These are phyloP conservation scores for Meliscaeva auricollis DNA, from an alignment of 2,888 invertebrate species.

Conservation along the genomic window DNA sequence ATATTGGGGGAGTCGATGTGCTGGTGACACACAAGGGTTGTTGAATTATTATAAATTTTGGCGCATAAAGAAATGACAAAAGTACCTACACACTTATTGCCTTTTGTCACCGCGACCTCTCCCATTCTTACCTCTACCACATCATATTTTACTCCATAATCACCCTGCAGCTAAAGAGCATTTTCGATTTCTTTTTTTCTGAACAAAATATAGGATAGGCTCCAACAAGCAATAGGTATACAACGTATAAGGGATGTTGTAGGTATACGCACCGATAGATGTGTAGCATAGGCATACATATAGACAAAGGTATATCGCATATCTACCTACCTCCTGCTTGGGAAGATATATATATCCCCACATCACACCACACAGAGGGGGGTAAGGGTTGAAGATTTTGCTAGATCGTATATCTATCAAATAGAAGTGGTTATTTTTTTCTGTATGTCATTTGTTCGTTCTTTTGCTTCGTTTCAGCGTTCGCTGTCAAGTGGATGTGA, in stretches of 20 bases:
- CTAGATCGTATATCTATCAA: constrained; percentile 66
- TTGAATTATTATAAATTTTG: constrained; percentile 73
- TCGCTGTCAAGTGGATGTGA: constrained; percentile 57
- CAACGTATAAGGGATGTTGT: constrained; percentile 38
- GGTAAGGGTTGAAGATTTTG: constrained; percentile 69
- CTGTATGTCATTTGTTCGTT: constrained; percentile 35
- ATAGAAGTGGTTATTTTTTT: background rate
- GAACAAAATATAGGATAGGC: constrained; percentile 68
- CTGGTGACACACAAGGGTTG: constrained; percentile 51
- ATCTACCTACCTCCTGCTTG: too few relatives aligned
- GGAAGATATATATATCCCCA: constrained; percentile 2
- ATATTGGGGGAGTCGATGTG: background rate
- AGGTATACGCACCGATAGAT: background rate
- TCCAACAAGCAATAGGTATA: constrained; percentile 53
- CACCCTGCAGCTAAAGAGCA: constrained; percentile 62
- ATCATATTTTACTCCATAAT: constrained; percentile 5
- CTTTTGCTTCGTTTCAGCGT: constrained; percentile 13
- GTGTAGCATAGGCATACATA: too few relatives aligned
- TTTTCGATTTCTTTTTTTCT: constrained; percentile 42
- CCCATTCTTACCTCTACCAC: background rate
- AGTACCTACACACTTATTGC: constrained; percentile 59
- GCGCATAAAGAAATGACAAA: constrained; percentile 63
- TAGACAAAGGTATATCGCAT: background rate
- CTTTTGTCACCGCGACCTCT: constrained; percentile 9
- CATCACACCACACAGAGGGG: constrained; percentile 26